phyloP scores from a whole-genome alignment of 2,797 vertebrate genomes.

The Babyrousa celebensis region DNA sequence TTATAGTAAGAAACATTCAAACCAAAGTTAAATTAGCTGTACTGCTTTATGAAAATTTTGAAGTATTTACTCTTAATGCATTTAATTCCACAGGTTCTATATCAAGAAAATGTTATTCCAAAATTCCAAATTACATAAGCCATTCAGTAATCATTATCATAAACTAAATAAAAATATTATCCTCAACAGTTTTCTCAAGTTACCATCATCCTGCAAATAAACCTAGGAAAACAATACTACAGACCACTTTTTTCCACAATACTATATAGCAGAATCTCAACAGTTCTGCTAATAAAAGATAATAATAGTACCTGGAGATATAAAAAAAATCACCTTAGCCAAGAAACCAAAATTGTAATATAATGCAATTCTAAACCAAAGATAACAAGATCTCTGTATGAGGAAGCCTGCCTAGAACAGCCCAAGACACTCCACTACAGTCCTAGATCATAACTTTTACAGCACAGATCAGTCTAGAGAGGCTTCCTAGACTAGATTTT shows the following conservation, averaged over 20 bases:
- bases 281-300: constrained; percentile 35
- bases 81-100: constrained; percentile 42
- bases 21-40: not conserved
- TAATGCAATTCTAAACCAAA: constrained; percentile 14
- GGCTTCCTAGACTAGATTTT: not conserved
- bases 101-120: constrained; percentile 35
- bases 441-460: not conserved
- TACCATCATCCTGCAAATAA: constrained; percentile 48
- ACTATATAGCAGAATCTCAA: not conserved
- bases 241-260: not conserved
- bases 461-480: not conserved
- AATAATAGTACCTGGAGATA: not conserved
- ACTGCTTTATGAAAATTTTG: constrained; percentile 27
- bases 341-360: constrained; percentile 61
- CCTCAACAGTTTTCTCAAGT: constrained; percentile 2
- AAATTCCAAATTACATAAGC: constrained; percentile 55
- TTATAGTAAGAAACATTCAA: constrained; percentile 13
- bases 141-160: constrained; percentile 36
- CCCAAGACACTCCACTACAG: not conserved
- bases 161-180: constrained; percentile 1
- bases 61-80: constrained; percentile 59
- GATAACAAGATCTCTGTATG: not conserved
- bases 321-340: constrained; percentile 23
- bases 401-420: not conserved
- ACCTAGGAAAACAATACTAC: not conserved